phyloP scores from a whole-genome alignment of 2,797 vertebrate species.

The Semotilus atromaculatus region DNA sequence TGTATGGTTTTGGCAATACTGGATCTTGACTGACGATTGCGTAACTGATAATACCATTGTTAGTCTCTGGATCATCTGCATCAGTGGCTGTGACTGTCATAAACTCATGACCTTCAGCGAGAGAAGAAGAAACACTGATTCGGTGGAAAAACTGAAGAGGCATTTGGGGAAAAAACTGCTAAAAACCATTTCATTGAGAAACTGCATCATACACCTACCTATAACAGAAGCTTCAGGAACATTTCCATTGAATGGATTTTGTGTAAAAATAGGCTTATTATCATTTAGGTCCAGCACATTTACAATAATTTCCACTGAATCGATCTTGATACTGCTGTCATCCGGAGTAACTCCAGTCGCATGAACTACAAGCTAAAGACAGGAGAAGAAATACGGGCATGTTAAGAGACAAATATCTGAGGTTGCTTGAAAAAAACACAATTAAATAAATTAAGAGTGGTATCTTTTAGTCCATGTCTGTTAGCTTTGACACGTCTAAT shows the following conservation, averaged over 20 bases:
- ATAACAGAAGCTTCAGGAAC: conserved; percentile 78
- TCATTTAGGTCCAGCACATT: conserved; percentile 70
- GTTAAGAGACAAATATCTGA: background rate
- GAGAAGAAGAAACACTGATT: too few relatives aligned
- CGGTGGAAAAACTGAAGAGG: too few relatives aligned
- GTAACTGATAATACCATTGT: too few relatives aligned
- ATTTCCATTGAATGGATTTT: conserved; percentile 75
- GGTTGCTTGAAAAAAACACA: too few relatives aligned
- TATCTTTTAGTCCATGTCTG: background rate
- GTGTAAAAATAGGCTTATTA: conserved; percentile 71
- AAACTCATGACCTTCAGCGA: too few relatives aligned
- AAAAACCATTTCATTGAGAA: background rate
- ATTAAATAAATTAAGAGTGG: too few relatives aligned
- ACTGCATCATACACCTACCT: conserved; percentile 68
- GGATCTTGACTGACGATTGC: conserved; percentile 78
- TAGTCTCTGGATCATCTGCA: too few relatives aligned
- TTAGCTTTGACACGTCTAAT: background rate
- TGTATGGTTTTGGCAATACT: rapidly evolving
- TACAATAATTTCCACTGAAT: conserved; percentile 86
- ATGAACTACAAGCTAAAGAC: conserved; percentile 78
- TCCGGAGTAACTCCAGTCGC: conserved; percentile 71
- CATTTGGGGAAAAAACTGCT: too few relatives aligned
- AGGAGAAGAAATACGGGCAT: background rate
- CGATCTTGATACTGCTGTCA: too few relatives aligned
- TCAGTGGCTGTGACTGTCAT: too few relatives aligned